Base-by-base conservation (phyloP, 2,113 vertebrate genomes). In the Misgurnus mizolepis region DNA sequence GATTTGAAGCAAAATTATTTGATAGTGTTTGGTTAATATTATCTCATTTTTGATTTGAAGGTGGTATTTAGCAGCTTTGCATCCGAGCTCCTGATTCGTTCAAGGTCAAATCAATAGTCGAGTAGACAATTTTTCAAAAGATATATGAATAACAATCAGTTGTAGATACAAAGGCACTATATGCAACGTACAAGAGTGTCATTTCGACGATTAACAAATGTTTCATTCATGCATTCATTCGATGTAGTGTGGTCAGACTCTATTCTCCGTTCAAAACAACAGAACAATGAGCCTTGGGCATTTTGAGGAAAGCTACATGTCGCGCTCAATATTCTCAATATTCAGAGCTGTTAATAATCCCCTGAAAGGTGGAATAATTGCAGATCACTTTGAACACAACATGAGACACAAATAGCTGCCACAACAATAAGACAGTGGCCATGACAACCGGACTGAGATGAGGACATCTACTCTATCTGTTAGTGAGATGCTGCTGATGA, bases 391-490 rank as follows among this genome's bases (percentile, higher is more conserved):
- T 55, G 49, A 81, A 67, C 58, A 81, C 71, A 68, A 74, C 72
- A 81, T 75, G 56, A 76, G 80, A 76, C 43, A 49, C 71, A 81
- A 81, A 81, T 76, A 76, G 74, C 74, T 53, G 62, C 45, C 47
- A 76, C 34, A 81, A 81, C 79, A 76, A 75, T 50, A 72, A 67
- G 65, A 49, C 72, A 75, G 80, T 81, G 80, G 41, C 80, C 80
- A 81, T 81, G 80, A 81, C 80, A 81, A 81, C 80, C 62, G 58
- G 72, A 60, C 65, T 69, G 65, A 67, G 50, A 72, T 50, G 79
- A 67, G 61, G 79, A 60, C 79, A 80, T 67, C 62, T 47, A 50
- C 70, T 75, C 62, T 67, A 56, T 80, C 62, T 55, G 79, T 45
- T 66, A 66, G 71, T n/a, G 80, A 69, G 55, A 67, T 22, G 72